Conservation (phyloP, 2,797 vertebrate genomes). For the Ataeniobius toweri region DNA sequence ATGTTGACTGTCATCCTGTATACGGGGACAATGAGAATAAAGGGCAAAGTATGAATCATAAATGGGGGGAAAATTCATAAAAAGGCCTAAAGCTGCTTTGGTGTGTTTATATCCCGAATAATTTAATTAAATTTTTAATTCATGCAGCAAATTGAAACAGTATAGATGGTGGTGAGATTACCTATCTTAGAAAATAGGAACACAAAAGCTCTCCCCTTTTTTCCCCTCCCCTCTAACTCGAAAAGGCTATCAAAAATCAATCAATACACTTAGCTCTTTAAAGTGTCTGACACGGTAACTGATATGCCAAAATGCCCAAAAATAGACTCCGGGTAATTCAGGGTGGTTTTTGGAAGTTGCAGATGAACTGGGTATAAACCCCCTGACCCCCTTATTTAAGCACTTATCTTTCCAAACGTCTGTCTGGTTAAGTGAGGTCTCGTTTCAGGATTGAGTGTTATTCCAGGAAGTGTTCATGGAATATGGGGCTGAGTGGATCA, state of each 20-base stretch:
- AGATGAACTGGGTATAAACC: slow-evolving; percentile 29
- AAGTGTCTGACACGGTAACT: slow-evolving; percentile 74
- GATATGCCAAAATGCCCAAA: slow-evolving; percentile 67
- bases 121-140: slow-evolving; percentile 77
- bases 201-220: slow-evolving; percentile 71
- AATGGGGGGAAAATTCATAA: slow-evolving; percentile 33
- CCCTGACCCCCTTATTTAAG: slow-evolving; percentile 14
- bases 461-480: slow-evolving; percentile 55
- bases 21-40: background rate
- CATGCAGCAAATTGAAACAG: slow-evolving; percentile 69
- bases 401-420: slow-evolving; percentile 26
- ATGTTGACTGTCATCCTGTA: slow-evolving; percentile 25
- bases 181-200: slow-evolving; percentile 74
- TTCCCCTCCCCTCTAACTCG: slow-evolving; percentile 54
- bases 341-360: slow-evolving; percentile 34
- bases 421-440: slow-evolving; percentile 46
- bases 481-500: slow-evolving; percentile 36
- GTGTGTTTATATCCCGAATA: slow-evolving; percentile 65
- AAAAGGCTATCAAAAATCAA: slow-evolving; percentile 78
- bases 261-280: slow-evolving; percentile 81
- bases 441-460: slow-evolving; percentile 50
- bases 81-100: slow-evolving; percentile 56
- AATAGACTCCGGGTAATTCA: slow-evolving; percentile 63
- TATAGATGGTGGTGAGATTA: slow-evolving; percentile 75
- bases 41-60: slow-evolving; percentile 18